phyloP scores from a whole-genome alignment of 2,113 vertebrate genomes.

The Nyctereutes procyonoides region DNA sequence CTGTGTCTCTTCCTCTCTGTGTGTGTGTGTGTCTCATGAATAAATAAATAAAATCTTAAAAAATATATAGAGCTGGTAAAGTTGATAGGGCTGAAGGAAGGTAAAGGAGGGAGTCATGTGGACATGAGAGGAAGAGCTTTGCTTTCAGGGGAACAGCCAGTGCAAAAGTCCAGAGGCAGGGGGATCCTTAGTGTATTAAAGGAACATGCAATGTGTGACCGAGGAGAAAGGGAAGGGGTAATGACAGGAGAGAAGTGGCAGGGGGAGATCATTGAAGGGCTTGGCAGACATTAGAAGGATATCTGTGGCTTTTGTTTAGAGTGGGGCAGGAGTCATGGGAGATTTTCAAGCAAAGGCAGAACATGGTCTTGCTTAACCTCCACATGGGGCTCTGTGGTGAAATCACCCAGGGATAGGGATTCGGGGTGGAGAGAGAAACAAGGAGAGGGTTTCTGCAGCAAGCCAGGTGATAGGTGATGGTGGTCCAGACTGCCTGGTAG shows the following conservation, averaged over 20 bases:
- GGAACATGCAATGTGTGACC: not conserved
- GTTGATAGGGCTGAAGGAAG: not conserved
- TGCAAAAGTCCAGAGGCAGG: not conserved
- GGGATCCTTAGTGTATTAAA: not conserved
- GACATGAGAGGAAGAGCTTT: not conserved
- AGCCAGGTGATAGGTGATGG: not conserved
- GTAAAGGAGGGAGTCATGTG: not conserved
- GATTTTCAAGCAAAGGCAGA: not conserved
- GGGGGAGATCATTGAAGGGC: not conserved
- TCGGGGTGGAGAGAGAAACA: not conserved
- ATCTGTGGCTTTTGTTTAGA: not conserved
- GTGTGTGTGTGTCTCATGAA: too few relatives aligned
- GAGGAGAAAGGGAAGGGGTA: not conserved
- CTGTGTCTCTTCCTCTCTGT: too few relatives aligned
- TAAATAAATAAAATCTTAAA: too few relatives aligned
- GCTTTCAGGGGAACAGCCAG: not conserved
- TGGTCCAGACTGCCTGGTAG: not conserved
- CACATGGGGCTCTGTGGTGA: not conserved
- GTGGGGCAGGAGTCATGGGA: not conserved
- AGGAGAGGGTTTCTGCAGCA: not conserved
- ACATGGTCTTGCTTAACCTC: not conserved
- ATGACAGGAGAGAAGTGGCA: not conserved
- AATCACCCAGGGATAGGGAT: not conserved
- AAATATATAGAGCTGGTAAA: not conserved
- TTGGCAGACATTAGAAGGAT: not conserved